Evolutionary conservation across 2,113 vertebrate species (phyloP).

Genomic region (Rana temporaria): DNA sequence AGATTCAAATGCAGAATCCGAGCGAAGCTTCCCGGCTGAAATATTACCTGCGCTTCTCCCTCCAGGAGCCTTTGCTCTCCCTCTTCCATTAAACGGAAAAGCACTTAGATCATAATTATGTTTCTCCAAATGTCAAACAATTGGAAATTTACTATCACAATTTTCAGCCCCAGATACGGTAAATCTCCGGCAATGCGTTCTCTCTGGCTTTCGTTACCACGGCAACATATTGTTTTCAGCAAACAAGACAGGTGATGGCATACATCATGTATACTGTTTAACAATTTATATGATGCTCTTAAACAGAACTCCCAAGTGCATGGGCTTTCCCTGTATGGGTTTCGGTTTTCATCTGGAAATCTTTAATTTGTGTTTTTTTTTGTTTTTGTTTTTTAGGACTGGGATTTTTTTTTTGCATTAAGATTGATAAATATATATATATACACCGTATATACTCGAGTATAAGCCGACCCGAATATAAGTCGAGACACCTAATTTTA

Average conservation of each 20-base stretch:
- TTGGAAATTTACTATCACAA: conserved; percentile 48
- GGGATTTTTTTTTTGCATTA: no score
- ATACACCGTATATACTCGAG: no score
- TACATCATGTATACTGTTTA: conserved; percentile 44
- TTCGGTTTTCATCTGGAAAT: conserved; percentile 32
- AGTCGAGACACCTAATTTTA: no score
- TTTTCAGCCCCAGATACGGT: conserved; percentile 39
- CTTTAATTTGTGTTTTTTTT: background rate
- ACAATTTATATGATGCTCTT: conserved; percentile 45
- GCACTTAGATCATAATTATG: conserved; percentile 42
- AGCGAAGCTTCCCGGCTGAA: conserved; percentile 16
- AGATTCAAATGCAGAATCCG: conserved; percentile 7
- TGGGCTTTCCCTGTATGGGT: background rate
- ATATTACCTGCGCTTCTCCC: conserved; percentile 27
- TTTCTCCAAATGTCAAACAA: conserved; percentile 44
- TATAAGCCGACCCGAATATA: no score
- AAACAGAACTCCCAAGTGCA: conserved; percentile 23
- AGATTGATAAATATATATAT: no score
- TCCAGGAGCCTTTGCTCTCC: background rate
- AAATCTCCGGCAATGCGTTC: conserved; percentile 31
- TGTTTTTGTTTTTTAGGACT: no score
- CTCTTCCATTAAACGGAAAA: conserved; percentile 35
- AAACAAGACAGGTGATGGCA: conserved; percentile 46
- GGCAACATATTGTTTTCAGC: conserved; percentile 41
- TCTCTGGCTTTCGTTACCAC: conserved; percentile 21